Evolutionary conservation across 2,888 invertebrate genomes (phyloP).

Genomic region (Entomobrya multifasciata): DNA sequence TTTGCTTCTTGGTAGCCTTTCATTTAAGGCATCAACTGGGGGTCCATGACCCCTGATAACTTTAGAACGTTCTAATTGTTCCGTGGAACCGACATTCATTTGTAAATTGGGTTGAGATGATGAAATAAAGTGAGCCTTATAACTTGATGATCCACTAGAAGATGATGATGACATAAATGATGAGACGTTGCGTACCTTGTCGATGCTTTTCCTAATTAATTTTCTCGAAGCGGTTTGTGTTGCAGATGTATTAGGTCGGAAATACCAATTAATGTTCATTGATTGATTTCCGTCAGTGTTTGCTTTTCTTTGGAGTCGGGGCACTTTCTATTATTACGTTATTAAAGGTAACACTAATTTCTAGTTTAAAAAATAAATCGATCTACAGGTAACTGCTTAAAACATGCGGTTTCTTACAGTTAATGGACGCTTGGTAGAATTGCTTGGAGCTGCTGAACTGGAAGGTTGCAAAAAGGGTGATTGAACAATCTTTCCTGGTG

Average conservation of each 20-base stretch:
- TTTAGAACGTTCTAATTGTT: slow-evolving; percentile 35
- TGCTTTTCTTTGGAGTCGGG: slow-evolving; percentile 3
- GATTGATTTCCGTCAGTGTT: slow-evolving; percentile 16
- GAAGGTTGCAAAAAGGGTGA: slow-evolving; percentile 45
- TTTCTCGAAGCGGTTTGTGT: slow-evolving; percentile 28
- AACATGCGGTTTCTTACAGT: slow-evolving; percentile 45
- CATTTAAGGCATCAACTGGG: slow-evolving; percentile 7
- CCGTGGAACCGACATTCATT: slow-evolving; percentile 30
- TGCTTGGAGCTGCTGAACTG: slow-evolving; percentile 12
- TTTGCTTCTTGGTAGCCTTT: slow-evolving; percentile 7
- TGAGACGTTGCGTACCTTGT: slow-evolving; percentile 15
- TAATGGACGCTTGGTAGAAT: slow-evolving; percentile 9
- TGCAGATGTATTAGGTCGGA: slow-evolving; percentile 14
- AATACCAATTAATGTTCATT: slow-evolving; percentile 9
- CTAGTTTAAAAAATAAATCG: neutral
- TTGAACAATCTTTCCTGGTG: slow-evolving; percentile 57
- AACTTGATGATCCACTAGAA: slow-evolving; percentile 7
- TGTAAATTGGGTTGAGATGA: slow-evolving; percentile 58
- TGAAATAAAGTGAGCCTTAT: slow-evolving; percentile 15
- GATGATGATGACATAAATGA: slow-evolving; percentile 32
- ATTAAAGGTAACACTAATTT: neutral
- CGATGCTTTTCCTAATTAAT: slow-evolving; percentile 60
- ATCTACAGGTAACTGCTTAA: neutral
- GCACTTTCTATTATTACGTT: neutral
- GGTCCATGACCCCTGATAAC: slow-evolving; percentile 54